phyloP scores from a whole-genome alignment of 2,888 invertebrate species.

The Palloptera scutellata region DNA sequence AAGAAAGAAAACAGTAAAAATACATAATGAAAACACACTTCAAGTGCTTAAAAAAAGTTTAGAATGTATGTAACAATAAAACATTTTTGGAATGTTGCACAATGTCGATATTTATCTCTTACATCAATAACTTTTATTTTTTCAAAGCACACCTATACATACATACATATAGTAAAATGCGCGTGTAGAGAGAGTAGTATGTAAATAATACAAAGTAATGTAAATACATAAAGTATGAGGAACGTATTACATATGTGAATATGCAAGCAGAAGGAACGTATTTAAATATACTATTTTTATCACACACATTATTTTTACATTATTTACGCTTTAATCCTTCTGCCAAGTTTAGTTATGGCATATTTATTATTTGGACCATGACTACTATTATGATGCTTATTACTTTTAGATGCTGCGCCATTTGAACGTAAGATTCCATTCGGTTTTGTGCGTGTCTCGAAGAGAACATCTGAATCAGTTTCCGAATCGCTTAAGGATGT shows the following conservation, averaged over 20 bases:
- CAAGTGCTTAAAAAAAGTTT: too few relatives aligned
- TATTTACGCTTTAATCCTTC: slow-evolving; percentile 60
- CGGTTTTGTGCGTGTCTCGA: slow-evolving; percentile 71
- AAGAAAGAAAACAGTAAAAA: too few relatives aligned
- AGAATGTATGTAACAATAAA: too few relatives aligned
- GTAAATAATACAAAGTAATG: too few relatives aligned
- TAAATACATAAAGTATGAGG: too few relatives aligned
- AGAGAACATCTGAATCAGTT: slow-evolving; percentile 85
- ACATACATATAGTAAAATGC: slow-evolving; percentile 8
- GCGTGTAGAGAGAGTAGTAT: not conserved
- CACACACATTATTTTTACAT: slow-evolving; percentile 2
- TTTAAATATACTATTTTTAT: slow-evolving; percentile 20
- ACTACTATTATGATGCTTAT: slow-evolving; percentile 46
- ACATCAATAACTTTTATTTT: not conserved
- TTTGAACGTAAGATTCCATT: slow-evolving; percentile 53
- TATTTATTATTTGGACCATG: slow-evolving; percentile 50
- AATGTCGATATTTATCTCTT: too few relatives aligned
- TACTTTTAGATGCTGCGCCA: slow-evolving; percentile 40
- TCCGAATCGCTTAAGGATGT: slow-evolving; percentile 78
- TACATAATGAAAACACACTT: too few relatives aligned
- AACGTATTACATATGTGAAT: not conserved
- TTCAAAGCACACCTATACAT: slow-evolving; percentile 2
- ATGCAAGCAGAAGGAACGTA: not conserved
- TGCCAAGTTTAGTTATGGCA: slow-evolving; percentile 57
- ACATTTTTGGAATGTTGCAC: too few relatives aligned